Percentiles rank a stretch among this genome's conserved stretches.
Conservation (phyloP, 2,888 invertebrate species). For the Scelioninae gen. 1 region DNA sequence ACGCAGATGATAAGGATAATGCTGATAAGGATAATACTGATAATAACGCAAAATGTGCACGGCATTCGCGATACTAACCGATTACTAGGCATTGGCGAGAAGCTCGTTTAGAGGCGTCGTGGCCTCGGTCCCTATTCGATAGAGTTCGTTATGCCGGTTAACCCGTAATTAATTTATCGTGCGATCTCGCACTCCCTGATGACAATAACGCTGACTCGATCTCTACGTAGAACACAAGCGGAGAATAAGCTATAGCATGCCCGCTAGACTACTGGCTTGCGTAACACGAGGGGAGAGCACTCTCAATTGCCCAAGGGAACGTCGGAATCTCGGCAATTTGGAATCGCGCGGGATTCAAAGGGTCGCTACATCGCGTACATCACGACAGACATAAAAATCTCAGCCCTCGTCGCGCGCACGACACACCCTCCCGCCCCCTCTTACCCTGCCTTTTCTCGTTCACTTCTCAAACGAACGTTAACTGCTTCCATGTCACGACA, state of each 20-base stretch:
- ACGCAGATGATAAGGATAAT: no score
- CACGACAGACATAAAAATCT: conserved; percentile 65
- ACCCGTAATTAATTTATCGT: conserved; percentile 75
- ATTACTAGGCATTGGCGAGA: conserved; percentile 51
- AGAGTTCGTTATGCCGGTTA: conserved; percentile 76
- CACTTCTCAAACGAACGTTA: conserved; percentile 34
- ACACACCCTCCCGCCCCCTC: conserved; percentile 4
- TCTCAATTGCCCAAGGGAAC: conserved; percentile 63
- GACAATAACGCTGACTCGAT: conserved; percentile 70
- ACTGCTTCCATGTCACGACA: conserved; percentile 48
- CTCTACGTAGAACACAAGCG: conserved; percentile 51
- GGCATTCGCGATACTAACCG: conserved; percentile 43
- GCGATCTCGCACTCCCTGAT: conserved; percentile 64
- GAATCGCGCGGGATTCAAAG: conserved; percentile 61
- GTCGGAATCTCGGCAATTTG: conserved; percentile 68
- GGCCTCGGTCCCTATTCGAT: conserved; percentile 44
- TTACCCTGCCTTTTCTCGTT: background rate
- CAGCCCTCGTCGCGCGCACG: conserved; percentile 38
- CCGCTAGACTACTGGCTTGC: conserved; percentile 32
- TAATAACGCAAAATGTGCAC: conserved; percentile 62
- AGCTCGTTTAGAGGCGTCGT: conserved; percentile 58
- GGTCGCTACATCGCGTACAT: conserved; percentile 61
- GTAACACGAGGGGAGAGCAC: conserved; percentile 57
- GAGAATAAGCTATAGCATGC: conserved; percentile 54
- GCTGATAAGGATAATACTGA: conserved; percentile 61